A percentile compares a stretch with the other conserved stretches of the same genome.
These are phyloP conservation scores for Hippolais icterina DNA, from an alignment of 2,113 vertebrate genomes.

Conservation along the genomic window DNA sequence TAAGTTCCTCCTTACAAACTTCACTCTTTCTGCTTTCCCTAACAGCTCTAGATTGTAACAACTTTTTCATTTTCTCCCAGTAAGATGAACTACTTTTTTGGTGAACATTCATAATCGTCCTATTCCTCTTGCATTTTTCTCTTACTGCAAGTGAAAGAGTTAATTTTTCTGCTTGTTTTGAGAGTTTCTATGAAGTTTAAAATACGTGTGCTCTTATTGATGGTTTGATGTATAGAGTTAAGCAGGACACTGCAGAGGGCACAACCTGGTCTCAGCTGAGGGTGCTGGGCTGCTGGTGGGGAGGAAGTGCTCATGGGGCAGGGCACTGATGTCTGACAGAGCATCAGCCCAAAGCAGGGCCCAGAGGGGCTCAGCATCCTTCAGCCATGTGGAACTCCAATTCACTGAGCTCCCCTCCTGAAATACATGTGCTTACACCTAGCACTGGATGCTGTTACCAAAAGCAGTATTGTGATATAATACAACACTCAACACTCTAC, in stretches of 20 bases:
- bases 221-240: background rate
- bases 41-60: background rate
- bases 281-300: background rate
- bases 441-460: background rate
- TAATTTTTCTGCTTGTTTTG: background rate
- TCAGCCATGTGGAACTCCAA: background rate
- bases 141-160: background rate
- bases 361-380: background rate
- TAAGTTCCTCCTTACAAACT: background rate
- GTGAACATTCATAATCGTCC: background rate
- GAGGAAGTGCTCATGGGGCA: background rate
- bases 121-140: background rate
- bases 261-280: background rate
- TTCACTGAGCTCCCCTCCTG: background rate
- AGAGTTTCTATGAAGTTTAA: background rate
- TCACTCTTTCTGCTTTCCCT: background rate
- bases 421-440: background rate
- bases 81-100: background rate
- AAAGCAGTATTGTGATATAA: background rate
- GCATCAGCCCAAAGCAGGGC: background rate
- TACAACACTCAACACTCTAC: background rate
- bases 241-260: background rate
- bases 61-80: background rate
- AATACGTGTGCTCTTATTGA: background rate
- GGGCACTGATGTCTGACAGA: rapidly evolving